Evolutionary conservation across 2,797 vertebrate species (phyloP), one percentile per base, ranked within the genome.

Genomic region (Columba guinea): DNA sequence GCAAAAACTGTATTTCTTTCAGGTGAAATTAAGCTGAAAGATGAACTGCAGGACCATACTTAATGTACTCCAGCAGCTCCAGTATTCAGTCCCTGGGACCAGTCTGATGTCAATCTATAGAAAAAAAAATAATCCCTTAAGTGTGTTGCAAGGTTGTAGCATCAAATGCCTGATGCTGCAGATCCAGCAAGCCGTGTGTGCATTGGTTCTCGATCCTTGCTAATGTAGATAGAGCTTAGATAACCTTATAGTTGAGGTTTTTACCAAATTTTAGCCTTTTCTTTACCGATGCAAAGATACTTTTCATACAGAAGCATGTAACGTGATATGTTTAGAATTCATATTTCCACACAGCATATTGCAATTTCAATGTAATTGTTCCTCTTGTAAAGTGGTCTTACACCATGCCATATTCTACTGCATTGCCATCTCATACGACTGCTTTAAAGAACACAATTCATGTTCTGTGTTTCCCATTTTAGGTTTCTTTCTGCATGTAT

Each of bases 161-260:
- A 77, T 9, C 44, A 84, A 49, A 11, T 77, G 21, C n/a, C 19
- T 51, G 5, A 9, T 0, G 2, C 13, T 65, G 8, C 51, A 53
- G 63, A 46, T 58, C 30, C 46, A 74, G 21, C 5, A 80, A 77
- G 41, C 8, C 3, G 10, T 4, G 18, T 26, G 6, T 30, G n/a
- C 3, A 3, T 41, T 41, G 6, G 14, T 76, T n/a, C 23, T 32
- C 53, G 20, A 23, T 51, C 37, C 39, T 73, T 51, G 18, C 21
- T 59, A 18, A 22, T 9, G 11, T 7, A 76, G 26, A 37, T 2
- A 52, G 17, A 23, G 19, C 11, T 41, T 53, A 19, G 8, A 21
- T 1, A 2, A 19, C 12, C 4, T 58, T 13, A 46, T 1, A 27
- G 16, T 26, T 35, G 30, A 3, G 0, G 4, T 10, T 64, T 64